Evolutionary conservation across 2,797 vertebrate genomes (phyloP).

Genomic region (Coregonus sp.): DNA sequence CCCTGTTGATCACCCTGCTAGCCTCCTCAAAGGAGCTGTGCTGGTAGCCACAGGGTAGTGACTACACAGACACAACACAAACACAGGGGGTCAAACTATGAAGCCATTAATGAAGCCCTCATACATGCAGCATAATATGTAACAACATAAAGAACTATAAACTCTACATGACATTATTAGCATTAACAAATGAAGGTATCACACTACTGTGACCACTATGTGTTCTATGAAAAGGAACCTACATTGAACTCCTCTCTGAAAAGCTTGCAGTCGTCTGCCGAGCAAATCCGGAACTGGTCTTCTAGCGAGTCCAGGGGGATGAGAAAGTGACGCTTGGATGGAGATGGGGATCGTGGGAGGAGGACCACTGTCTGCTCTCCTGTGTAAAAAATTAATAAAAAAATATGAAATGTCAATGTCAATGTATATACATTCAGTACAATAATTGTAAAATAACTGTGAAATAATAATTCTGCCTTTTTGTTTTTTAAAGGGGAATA

Average conservation of each 20-base stretch:
- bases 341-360: conserved; percentile 86
- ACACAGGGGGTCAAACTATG: neutral
- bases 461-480: no score
- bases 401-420: no score
- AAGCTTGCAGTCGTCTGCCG: conserved; percentile 92
- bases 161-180: no score
- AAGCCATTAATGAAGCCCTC: no score
- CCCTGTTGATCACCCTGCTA: conserved; percentile 93
- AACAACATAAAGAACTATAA: no score
- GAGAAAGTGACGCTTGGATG: conserved; percentile 88
- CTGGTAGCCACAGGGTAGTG: conserved; percentile 82
- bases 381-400: conserved; percentile 53
- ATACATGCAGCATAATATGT: no score
- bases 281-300: conserved; percentile 89
- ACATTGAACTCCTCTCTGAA: conserved; percentile 96
- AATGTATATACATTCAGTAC: no score
- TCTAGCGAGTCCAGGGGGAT: conserved; percentile 88
- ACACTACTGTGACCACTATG: no score
- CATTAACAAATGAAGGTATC: no score
- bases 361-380: conserved; percentile 97
- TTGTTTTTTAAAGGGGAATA: no score
- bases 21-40: conserved; percentile 90
- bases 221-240: neutral
- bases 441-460: no score
- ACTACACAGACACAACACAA: conserved; percentile 72